These are phyloP conservation scores for Stegostoma tigrinum DNA, from an alignment of 2,113 vertebrate species.

Conservation along the genomic window DNA sequence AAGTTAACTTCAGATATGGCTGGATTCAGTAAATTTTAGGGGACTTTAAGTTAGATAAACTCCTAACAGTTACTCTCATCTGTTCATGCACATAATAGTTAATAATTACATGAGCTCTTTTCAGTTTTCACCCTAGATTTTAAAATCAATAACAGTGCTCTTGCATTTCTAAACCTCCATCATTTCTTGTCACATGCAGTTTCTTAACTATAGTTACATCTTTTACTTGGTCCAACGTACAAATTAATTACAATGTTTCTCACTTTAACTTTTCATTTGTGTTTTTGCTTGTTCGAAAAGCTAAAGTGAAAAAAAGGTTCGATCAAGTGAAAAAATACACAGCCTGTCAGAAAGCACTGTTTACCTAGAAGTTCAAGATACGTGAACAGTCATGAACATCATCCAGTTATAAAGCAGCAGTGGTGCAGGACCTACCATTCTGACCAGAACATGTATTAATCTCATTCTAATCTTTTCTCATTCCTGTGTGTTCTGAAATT, in stretches of 20 bases:
- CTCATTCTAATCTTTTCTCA: not conserved
- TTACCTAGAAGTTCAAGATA: not conserved
- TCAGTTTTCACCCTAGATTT: not conserved
- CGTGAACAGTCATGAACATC: not conserved
- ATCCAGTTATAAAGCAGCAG: not conserved
- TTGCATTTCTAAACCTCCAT: not conserved
- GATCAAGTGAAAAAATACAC: not conserved
- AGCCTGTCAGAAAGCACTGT: not conserved
- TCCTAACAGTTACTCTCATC: too few species aligned
- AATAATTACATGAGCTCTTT: not conserved
- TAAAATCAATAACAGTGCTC: not conserved
- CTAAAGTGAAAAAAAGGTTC: not conserved
- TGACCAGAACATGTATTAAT: not conserved
- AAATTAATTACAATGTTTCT: not conserved
- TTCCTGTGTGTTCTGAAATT: not conserved
- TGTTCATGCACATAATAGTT: not conserved
- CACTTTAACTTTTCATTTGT: not conserved
- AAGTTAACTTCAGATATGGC: not conserved
- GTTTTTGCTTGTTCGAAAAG: not conserved
- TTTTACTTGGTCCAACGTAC: not conserved
- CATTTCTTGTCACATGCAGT: not conserved
- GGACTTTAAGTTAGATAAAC: not conserved
- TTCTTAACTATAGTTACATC: not conserved
- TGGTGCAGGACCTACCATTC: not conserved
- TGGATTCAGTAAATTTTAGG: not conserved